These are phyloP conservation scores for Aplidium turbinatum DNA, from an alignment of 23 tunicate genomes.

Conservation along the genomic window DNA sequence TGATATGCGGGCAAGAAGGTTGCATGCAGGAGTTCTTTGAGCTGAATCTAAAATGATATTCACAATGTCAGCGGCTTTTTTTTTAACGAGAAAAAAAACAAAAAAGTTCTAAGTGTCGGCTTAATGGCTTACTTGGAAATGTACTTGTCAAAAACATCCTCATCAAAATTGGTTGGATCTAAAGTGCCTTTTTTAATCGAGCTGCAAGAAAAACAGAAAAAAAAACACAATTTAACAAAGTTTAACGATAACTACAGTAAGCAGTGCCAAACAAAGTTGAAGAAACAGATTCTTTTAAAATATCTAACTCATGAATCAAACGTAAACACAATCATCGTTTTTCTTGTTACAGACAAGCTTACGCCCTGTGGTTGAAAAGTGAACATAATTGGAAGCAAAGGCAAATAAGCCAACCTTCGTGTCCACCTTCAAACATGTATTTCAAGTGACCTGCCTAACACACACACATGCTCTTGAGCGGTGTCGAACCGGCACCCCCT, in stretches of 20 bases:
- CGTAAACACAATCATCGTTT: no score
- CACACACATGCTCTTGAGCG: no score
- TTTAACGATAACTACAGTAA: neutral
- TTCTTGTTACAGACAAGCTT: neutral
- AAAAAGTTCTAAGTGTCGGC: neutral
- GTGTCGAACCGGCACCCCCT: no score
- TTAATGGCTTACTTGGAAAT: slow-evolving; percentile 65
- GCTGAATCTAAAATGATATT: slow-evolving; percentile 36
- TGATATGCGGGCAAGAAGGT: slow-evolving; percentile 63
- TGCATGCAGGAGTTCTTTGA: slow-evolving; percentile 54
- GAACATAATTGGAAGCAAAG: no score
- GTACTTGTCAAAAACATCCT: slow-evolving; percentile 84
- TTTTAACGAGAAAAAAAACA: neutral
- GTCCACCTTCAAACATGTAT: no score
- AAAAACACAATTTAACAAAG: no score
- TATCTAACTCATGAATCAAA: no score
- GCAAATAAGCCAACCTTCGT: no score
- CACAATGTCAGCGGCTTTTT: neutral
- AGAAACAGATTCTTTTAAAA: no score
- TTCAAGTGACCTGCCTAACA: no score
- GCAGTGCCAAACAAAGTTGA: neutral
- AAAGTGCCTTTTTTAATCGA: slow-evolving; percentile 91
- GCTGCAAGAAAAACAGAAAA: slow-evolving; percentile 27
- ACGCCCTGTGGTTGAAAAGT: neutral
- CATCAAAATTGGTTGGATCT: slow-evolving; percentile 71